These are phyloP conservation scores for Phrynosoma platyrhinos DNA, from an alignment of 2,113 vertebrate genomes.

Conservation along the genomic window DNA sequence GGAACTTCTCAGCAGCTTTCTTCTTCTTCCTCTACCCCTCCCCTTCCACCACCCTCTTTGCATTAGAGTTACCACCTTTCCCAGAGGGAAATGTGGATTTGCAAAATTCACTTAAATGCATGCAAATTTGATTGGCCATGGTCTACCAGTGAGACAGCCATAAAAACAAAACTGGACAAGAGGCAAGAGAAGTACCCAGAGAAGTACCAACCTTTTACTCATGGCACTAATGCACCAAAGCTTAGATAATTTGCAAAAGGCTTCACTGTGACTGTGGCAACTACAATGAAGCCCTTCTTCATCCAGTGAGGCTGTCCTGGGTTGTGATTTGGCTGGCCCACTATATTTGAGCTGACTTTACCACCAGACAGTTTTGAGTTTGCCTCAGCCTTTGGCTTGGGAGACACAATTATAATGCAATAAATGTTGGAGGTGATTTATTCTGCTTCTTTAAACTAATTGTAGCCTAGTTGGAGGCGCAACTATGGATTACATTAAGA, in stretches of 20 bases:
- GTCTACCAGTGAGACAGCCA: neutral
- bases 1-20: neutral
- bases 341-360: neutral
- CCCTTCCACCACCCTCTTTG: neutral
- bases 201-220: neutral
- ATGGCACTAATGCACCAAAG: neutral
- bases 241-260: neutral
- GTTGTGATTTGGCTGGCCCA: neutral
- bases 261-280: neutral
- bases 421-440: neutral
- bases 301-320: neutral
- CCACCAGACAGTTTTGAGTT: neutral
- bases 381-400: neutral
- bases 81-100: neutral
- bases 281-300: neutral
- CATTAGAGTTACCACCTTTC: neutral
- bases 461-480: too few relatives aligned
- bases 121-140: neutral
- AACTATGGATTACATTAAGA: neutral
- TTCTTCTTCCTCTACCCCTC: neutral
- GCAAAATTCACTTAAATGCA: neutral
- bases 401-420: neutral
- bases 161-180: slow-evolving; percentile 1
- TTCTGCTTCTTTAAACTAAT: neutral
- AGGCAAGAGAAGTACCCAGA: neutral